A percentile compares a stretch with the other conserved stretches of the same genome.
phyloP scores from a whole-genome alignment of 2,797 vertebrate genomes.

The Poecilia gillii region DNA sequence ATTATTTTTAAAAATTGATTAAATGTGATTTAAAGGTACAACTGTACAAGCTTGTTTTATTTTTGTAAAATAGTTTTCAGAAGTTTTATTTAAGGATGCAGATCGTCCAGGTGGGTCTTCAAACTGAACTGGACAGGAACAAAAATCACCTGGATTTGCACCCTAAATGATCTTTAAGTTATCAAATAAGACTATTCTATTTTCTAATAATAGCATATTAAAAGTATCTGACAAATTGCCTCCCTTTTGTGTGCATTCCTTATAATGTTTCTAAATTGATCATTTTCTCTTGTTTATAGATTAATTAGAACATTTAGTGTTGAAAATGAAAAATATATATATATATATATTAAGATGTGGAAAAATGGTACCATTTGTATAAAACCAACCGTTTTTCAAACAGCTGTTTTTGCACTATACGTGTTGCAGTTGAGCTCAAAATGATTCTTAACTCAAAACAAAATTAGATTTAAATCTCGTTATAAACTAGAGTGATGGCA shows the following conservation, averaged over 20 bases:
- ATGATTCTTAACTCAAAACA: neutral
- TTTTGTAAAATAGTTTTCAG: neutral
- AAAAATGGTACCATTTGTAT: neutral
- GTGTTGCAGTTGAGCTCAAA: neutral
- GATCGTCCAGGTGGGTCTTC: neutral
- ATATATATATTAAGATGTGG: neutral
- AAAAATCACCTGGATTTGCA: neutral
- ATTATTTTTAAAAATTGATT: neutral
- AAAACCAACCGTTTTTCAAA: neutral
- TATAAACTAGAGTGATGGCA: too few relatives aligned
- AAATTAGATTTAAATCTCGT: neutral
- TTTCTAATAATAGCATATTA: neutral
- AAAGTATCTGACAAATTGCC: neutral
- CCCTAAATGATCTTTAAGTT: neutral
- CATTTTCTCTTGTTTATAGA: neutral
- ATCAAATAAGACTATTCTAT: neutral
- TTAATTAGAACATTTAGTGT: neutral
- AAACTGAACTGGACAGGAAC: neutral
- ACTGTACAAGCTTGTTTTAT: constrained; percentile 12
- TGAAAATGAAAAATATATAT: neutral
- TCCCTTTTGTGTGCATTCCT: neutral
- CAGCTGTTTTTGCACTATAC: neutral
- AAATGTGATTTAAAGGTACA: constrained; percentile 1
- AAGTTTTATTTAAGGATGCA: constrained; percentile 35
- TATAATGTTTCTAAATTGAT: neutral